Evolutionary conservation across 2,888 invertebrate species (phyloP).

Genomic region (Drosophila silvestris): DNA sequence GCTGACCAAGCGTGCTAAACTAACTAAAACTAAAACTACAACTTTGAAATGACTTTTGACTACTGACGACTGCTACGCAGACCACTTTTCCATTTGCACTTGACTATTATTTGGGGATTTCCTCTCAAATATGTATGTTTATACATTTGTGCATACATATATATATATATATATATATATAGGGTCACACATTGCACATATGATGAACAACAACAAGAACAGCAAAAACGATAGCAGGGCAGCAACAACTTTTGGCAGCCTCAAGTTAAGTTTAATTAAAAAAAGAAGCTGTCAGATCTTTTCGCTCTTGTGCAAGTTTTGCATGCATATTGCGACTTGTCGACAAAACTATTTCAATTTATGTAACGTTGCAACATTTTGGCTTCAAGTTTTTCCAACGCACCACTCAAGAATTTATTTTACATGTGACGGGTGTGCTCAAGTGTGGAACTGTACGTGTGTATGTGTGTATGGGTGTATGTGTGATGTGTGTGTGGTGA

Average conservation of each 20-base stretch:
- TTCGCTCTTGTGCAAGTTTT: slow-evolving; percentile 50
- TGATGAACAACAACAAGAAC: not conserved
- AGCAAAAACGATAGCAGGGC: slow-evolving; percentile 3
- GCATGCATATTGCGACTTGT: slow-evolving; percentile 61
- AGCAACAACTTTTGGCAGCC: slow-evolving; percentile 57
- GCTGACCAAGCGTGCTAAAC: slow-evolving; percentile 67
- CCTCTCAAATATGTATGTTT: not conserved
- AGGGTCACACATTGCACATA: slow-evolving; percentile 5
- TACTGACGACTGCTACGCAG: slow-evolving; percentile 50
- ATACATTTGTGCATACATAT: not conserved
- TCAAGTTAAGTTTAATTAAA: slow-evolving; percentile 77
- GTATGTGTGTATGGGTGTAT: not conserved
- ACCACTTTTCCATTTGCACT: slow-evolving; percentile 59
- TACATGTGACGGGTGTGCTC: not conserved
- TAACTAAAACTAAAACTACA: slow-evolving; percentile 14
- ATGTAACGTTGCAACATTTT: slow-evolving; percentile 61
- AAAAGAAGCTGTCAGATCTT: slow-evolving; percentile 55
- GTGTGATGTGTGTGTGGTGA: not conserved
- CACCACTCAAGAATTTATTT: slow-evolving; percentile 14
- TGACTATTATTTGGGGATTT: slow-evolving; percentile 37
- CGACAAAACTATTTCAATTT: slow-evolving; percentile 74
- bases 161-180: not conserved
- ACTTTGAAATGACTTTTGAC: slow-evolving; percentile 79
- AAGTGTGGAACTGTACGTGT: not conserved
- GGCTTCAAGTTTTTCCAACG: slow-evolving; percentile 33